These are phyloP conservation scores for Caenorhabditis uteleia DNA, from an alignment of 2,888 invertebrate species.

Conservation along the genomic window DNA sequence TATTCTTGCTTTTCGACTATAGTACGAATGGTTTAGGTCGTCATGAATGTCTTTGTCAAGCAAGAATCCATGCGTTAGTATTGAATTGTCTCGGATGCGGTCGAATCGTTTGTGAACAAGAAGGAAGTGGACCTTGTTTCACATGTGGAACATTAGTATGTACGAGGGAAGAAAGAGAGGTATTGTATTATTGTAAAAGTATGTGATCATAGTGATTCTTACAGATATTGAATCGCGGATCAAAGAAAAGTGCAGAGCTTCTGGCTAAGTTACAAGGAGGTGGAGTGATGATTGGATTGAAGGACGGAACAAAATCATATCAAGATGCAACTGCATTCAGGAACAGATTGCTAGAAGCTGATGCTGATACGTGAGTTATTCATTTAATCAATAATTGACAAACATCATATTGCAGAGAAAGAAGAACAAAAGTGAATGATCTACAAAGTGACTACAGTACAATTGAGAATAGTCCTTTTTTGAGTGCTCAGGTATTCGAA, in stretches of 20 bases:
- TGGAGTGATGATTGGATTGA: conserved; percentile 8
- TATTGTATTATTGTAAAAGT: conserved; percentile 11
- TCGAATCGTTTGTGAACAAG: conserved; percentile 85
- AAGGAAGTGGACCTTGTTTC: conserved; percentile 94
- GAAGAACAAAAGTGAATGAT: conserved; percentile 57
- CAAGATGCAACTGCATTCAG: conserved; percentile 50
- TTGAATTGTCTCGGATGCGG: conserved; percentile 94
- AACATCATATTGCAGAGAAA: conserved; percentile 40
- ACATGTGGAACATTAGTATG: conserved; percentile 86
- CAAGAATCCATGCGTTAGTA: conserved; percentile 84
- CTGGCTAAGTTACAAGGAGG: conserved; percentile 69
- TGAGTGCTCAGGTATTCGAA: conserved; percentile 76
- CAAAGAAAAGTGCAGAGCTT: conserved; percentile 48
- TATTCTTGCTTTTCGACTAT: neutral
- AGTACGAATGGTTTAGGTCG: conserved; percentile 76
- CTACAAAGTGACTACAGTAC: conserved; percentile 63
- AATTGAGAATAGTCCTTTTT: conserved; percentile 78
- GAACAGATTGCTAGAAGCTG: conserved; percentile 52
- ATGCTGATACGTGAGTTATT: conserved; percentile 52
- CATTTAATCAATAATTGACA: neutral
- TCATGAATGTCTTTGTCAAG: conserved; percentile 89
- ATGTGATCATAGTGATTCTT: neutral
- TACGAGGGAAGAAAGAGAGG: conserved; percentile 60
- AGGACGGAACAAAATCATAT: conserved; percentile 12
- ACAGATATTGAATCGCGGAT: conserved; percentile 52